Percentiles rank a stretch among this genome's conserved stretches.
Evolutionary conservation across 2,797 vertebrate genomes (phyloP).

Genomic region (Tauraco hartlaubi): DNA sequence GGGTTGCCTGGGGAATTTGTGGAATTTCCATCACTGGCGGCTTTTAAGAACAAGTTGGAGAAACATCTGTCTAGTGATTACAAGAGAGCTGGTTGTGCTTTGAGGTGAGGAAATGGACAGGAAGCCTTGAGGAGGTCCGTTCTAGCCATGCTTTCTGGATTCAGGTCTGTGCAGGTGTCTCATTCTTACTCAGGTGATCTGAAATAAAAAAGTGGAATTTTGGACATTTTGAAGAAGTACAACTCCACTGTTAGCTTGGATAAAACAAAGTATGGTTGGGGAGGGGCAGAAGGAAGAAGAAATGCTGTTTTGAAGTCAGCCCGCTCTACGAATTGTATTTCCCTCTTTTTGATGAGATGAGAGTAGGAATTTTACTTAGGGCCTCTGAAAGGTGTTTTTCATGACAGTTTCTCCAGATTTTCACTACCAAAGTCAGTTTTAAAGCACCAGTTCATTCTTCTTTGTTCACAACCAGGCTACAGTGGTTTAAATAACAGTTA

Average conservation of each 20-base stretch:
- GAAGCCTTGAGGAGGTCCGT: neutral
- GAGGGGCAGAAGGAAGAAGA: neutral
- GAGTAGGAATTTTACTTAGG: neutral
- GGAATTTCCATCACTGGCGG: neutral
- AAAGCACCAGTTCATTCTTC: neutral
- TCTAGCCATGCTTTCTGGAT: neutral
- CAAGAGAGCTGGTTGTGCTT: neutral
- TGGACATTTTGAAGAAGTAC: neutral
- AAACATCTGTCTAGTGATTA: neutral
- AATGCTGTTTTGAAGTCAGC: neutral
- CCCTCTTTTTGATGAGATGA: neutral
- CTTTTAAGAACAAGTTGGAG: neutral
- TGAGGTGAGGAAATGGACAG: neutral
- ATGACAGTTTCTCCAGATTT: neutral
- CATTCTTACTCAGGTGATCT: neutral
- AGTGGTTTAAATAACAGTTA: constrained; percentile 49
- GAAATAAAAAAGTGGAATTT: neutral
- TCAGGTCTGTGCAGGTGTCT: neutral
- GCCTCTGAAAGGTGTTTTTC: neutral
- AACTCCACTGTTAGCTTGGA: neutral
- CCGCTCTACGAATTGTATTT: neutral
- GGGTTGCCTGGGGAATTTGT: neutral
- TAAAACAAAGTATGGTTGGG: neutral
- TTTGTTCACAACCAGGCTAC: neutral
- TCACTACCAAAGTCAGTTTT: neutral